These are phyloP conservation scores for Leptopilina syphax DNA, from an alignment of 2,888 invertebrate genomes.

Conservation along the genomic window DNA sequence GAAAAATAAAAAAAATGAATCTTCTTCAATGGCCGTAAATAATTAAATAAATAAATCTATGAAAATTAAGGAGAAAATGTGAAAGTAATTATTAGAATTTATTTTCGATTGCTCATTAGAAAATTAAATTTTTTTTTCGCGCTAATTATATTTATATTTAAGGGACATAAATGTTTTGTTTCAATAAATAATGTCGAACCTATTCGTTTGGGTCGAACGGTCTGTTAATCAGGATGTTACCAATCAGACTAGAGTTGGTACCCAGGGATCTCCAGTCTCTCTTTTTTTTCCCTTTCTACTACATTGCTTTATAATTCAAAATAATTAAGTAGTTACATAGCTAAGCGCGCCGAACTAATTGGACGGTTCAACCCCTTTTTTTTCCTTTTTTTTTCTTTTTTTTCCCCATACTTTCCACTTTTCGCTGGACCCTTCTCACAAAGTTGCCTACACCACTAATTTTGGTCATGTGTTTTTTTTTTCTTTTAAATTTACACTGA, in stretches of 20 bases:
- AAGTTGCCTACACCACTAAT: conserved; percentile 16
- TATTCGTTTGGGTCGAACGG: conserved; percentile 25
- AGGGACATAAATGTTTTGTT: background rate
- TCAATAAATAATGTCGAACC: conserved; percentile 6
- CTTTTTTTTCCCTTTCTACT: conserved; percentile 29
- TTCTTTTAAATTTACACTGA: too few relatives aligned
- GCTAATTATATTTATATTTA: too few relatives aligned
- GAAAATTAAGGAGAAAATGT: too few relatives aligned
- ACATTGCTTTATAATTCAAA: conserved; percentile 36
- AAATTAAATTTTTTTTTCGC: too few relatives aligned
- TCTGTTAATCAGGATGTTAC: conserved; percentile 54
- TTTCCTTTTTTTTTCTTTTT: conserved; percentile 49
- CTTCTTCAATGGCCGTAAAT: too few relatives aligned
- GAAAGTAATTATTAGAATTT: too few relatives aligned
- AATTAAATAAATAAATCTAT: too few relatives aligned
- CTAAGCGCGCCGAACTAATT: conserved; percentile 54
- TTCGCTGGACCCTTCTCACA: background rate
- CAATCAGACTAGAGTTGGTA: conserved; percentile 53
- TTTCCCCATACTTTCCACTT: conserved; percentile 18
- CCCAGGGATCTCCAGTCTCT: conserved; percentile 43
- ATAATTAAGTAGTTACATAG: conserved; percentile 54
- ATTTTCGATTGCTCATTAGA: too few relatives aligned
- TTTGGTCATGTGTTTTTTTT: background rate
- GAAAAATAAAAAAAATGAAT: too few relatives aligned
- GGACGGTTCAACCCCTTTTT: conserved; percentile 51